Percentiles rank a stretch among this genome's conserved stretches.
These are phyloP conservation scores for Pachycephus smyrnensis DNA, from an alignment of 2,888 invertebrate genomes.

Conservation along the genomic window DNA sequence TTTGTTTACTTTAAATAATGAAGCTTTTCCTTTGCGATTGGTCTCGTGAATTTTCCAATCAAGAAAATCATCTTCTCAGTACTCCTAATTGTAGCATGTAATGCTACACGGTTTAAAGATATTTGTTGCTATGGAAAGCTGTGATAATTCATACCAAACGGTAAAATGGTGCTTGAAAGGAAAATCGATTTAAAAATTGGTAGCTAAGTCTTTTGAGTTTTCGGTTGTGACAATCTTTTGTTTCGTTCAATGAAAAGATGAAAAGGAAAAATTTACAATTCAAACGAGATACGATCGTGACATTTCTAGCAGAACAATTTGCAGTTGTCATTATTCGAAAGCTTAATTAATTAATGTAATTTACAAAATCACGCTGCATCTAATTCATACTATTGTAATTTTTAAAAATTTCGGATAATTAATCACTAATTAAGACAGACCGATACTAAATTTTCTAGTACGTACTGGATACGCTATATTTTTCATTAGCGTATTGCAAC, in stretches of 20 bases:
- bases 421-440: neutral
- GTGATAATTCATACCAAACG: slow-evolving; percentile 13
- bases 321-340: no score
- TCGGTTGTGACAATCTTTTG: neutral
- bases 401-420: neutral
- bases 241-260: neutral
- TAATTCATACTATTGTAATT: no score
- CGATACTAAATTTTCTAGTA: neutral
- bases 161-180: slow-evolving; percentile 1
- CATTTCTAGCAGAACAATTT: no score
- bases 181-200: neutral
- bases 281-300: neutral
- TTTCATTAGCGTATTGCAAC: neutral
- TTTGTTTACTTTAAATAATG: neutral
- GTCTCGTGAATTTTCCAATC: neutral
- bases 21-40: neutral
- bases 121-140: slow-evolving; percentile 3
- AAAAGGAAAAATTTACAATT: neutral
- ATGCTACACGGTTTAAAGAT: neutral
- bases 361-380: neutral
- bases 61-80: neutral
- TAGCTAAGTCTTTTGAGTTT: neutral
- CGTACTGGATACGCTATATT: no score
- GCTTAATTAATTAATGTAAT: neutral
- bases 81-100: neutral